A percentile compares a stretch with the other conserved stretches of the same genome.
Evolutionary conservation across 2,888 invertebrate genomes (phyloP).

Genomic region (Meghimatium bilineatum): DNA sequence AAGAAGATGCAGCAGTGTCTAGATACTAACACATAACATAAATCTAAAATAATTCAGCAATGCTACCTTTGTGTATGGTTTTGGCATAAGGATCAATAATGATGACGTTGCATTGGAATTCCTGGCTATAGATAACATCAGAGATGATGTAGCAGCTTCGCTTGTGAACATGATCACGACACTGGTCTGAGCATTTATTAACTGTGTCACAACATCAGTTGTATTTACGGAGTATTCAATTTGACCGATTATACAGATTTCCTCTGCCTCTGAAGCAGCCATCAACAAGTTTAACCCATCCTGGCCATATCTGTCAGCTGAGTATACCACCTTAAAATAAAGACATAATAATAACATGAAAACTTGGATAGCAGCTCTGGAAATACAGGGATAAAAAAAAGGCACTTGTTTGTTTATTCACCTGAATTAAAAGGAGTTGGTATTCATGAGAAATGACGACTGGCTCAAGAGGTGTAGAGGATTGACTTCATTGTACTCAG

Average conservation of each 20-base stretch:
- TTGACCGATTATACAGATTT: conserved; percentile 63
- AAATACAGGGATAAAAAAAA: background rate
- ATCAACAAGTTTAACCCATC: conserved; percentile 58
- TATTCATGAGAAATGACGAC: too few relatives aligned
- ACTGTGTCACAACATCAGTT: conserved; percentile 50
- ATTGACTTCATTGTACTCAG: too few relatives aligned
- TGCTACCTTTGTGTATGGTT: conserved; percentile 25
- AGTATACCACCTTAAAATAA: conserved; percentile 57
- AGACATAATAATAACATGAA: background rate
- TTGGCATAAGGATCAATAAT: conserved; percentile 34
- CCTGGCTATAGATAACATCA: conserved; percentile 56
- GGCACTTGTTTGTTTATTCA: too few relatives aligned
- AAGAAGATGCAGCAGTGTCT: too few relatives aligned
- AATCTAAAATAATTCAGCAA: background rate
- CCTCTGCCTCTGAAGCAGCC: conserved; percentile 60
- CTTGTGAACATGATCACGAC: conserved; percentile 65
- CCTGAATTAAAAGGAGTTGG: too few relatives aligned
- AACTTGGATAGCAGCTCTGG: background rate
- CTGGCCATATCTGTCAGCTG: conserved; percentile 61
- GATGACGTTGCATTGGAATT: conserved; percentile 7
- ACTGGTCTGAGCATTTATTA: conserved; percentile 56
- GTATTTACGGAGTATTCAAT: conserved; percentile 53
- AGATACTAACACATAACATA: background rate
- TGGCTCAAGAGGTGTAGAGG: too few relatives aligned
- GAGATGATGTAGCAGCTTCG: conserved; percentile 52